Evolutionary conservation across 2,113 vertebrate species (phyloP), one percentile per base, ranked within the genome.

Genomic region (Scolopax mira): DNA sequence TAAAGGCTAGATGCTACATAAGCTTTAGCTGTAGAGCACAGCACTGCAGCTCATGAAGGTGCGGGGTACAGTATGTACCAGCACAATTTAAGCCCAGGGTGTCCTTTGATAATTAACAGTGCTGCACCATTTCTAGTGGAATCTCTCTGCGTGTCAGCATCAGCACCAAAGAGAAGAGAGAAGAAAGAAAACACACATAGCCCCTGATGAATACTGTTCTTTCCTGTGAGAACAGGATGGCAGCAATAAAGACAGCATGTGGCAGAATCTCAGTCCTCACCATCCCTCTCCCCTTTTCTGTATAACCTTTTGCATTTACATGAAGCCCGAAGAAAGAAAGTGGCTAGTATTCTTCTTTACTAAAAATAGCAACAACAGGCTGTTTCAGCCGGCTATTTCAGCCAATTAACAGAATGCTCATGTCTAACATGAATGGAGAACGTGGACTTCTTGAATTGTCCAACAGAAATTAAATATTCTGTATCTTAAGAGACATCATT

Each of bases 81-180:
- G 83, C 92, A 89, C 48, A 86, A 2, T 90, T 90, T 88, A 61
- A 90, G 52, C 77, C 83, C 80, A 57, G 85, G 83, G 52, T 93
- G 79, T 90, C 83, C 88, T 97, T 92, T 95, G 90, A 85, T 96
- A 96, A 93, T 90, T 96, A 93, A 52, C 48, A 67, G 52, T 79
- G 77, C 85, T 89, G 79, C 48, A 23, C 57, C 72, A 57, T 86
- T 94, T 94, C 79, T 64, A 33, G 44, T 84, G n/a, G 77, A 79
- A 69, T 80, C 84, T 80, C 69, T 91, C 69, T 89, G 69, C 69
- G 61, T 87, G 88, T 90, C 66, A 79, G 70, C 66, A 70, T 83
- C 19, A 71, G 52, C 58, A 62, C 72, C 73, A 95, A 93, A 81
- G 88, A 92, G 79, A 86, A 79, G 66, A 83, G 62, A 89, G 62